These are phyloP conservation scores for Drosophila quinaria DNA, from an alignment of 2,888 invertebrate species.

Conservation along the genomic window DNA sequence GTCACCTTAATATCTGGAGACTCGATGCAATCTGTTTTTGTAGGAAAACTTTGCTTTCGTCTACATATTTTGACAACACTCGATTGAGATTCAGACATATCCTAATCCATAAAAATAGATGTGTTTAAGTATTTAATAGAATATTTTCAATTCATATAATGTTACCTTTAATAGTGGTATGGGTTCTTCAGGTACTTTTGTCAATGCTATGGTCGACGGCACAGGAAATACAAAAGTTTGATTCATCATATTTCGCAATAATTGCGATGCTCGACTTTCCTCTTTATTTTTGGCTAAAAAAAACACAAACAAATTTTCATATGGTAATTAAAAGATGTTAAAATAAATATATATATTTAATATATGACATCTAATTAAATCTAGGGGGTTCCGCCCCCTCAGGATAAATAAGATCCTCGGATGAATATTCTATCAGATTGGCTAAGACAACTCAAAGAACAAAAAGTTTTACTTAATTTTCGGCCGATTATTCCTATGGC, in stretches of 20 bases:
- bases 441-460: too few relatives aligned
- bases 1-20: slow-evolving; percentile 49
- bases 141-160: not conserved
- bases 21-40: slow-evolving; percentile 84
- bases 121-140: not conserved
- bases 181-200: slow-evolving; percentile 83
- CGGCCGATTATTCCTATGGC: too few relatives aligned
- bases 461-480: too few relatives aligned
- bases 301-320: not conserved
- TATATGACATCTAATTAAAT: not conserved
- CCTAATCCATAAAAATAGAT: slow-evolving; percentile 49
- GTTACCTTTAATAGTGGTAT: slow-evolving; percentile 85
- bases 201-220: slow-evolving; percentile 84
- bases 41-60: slow-evolving; percentile 93
- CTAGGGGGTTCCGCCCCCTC: too few relatives aligned
- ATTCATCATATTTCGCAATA: slow-evolving; percentile 91
- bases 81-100: slow-evolving; percentile 73
- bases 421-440: too few relatives aligned
- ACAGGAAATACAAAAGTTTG: slow-evolving; percentile 91
- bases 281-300: slow-evolving; percentile 84
- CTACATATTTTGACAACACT: slow-evolving; percentile 86
- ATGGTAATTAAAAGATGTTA: not conserved
- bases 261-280: slow-evolving; percentile 91
- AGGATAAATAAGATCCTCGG: too few relatives aligned
- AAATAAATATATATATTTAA: not conserved